Conservation (phyloP, 2,797 vertebrate genomes). For the Lithobates pipiens region DNA sequence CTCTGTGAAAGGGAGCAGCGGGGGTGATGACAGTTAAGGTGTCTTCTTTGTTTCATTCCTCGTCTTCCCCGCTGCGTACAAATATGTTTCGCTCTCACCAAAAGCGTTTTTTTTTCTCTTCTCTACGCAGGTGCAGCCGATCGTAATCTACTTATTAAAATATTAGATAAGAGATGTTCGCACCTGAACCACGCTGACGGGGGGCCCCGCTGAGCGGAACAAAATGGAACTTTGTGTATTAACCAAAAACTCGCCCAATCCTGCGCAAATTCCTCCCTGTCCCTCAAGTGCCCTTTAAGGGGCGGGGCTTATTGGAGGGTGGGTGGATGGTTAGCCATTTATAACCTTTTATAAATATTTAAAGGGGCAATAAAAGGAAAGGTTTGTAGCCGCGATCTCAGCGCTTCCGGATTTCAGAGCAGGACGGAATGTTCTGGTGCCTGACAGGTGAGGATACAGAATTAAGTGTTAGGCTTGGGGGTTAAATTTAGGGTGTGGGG, state of each 20-base stretch:
- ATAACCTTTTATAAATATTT: neutral
- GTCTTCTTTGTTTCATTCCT: slow-evolving; percentile 25
- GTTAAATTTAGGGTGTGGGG: too few species aligned
- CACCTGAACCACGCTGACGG: neutral
- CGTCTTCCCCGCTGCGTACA: slow-evolving; percentile 42
- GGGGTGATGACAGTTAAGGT: slow-evolving; percentile 48
- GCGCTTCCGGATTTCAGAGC: neutral
- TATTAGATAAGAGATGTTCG: neutral
- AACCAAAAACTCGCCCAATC: neutral
- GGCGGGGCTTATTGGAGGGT: neutral
- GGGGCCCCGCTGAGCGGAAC: neutral
- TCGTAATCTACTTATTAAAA: slow-evolving; percentile 15
- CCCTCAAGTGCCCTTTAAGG: neutral
- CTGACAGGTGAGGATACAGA: neutral
- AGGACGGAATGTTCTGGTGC: too few species aligned
- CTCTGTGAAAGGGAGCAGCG: slow-evolving; percentile 27
- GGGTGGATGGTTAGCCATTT: too few species aligned
- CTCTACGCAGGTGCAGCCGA: neutral
- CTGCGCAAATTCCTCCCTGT: too few species aligned
- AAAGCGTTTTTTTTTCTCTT: slow-evolving; percentile 1
- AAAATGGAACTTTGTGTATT: neutral
- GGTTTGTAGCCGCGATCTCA: neutral
- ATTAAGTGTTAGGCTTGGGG: too few species aligned
- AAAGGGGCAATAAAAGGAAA: neutral
- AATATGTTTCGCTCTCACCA: slow-evolving; percentile 42